phyloP scores from a whole-genome alignment of 2,113 vertebrate genomes.

The human (Homo sapiens) region GRCh38 chr7:153096001-153096500 shows the following conservation, averaged over 20 bases:
- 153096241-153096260: not conserved
- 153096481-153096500: not conserved
- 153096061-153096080: too few species aligned
- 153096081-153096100: too few species aligned
- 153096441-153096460: not conserved
- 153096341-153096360: not conserved
- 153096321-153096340: not conserved
- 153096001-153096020: not conserved
- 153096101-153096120: not conserved
- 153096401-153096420: not conserved
- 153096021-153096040: not conserved
- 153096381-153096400: not conserved
- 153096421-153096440: not conserved
- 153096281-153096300: not conserved
- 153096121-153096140: rapidly evolving
- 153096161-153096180: not conserved
- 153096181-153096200: too few species aligned
- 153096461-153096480: not conserved
- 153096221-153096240: not conserved
- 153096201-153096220: not conserved
- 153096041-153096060: not conserved
- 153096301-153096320: not conserved
- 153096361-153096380: not conserved
- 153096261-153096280: not conserved
- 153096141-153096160: not conserved